Evolutionary conservation across 2,113 vertebrate species (phyloP).

Genomic region (Noctilio leporinus): DNA sequence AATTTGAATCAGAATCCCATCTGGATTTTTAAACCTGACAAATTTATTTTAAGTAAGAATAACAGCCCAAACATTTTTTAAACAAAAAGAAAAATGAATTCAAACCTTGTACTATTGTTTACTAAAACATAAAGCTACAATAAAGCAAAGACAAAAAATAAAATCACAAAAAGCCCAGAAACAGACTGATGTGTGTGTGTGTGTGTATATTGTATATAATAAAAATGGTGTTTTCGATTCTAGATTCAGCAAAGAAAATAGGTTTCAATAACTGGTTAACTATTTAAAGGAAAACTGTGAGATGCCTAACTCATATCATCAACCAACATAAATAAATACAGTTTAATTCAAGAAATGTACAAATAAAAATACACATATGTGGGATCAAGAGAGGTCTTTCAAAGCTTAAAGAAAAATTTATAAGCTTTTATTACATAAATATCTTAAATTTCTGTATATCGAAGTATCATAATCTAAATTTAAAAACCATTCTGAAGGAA

Average conservation of each 20-base stretch:
- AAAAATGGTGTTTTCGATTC: background rate
- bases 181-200: background rate
- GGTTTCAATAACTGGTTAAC: background rate
- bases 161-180: background rate
- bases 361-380: background rate
- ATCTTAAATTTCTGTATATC: background rate
- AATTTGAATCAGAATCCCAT: slow-evolving; percentile 61
- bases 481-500: background rate
- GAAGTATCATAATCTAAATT: background rate
- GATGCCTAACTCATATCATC: background rate
- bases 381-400: background rate
- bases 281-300: slow-evolving; percentile 20
- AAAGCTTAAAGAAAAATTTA: background rate
- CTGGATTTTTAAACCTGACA: slow-evolving; percentile 48
- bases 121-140: slow-evolving; percentile 20
- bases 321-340: background rate
- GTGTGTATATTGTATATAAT: background rate
- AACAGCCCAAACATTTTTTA: slow-evolving; percentile 8
- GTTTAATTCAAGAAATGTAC: slow-evolving; percentile 22
- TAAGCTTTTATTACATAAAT: background rate
- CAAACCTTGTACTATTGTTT: background rate
- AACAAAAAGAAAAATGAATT: slow-evolving; percentile 18
- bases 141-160: background rate
- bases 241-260: background rate
- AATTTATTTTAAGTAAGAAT: slow-evolving; percentile 58